phyloP scores from a whole-genome alignment of 2,113 vertebrate species.

The Tragelaphus buxtoni region DNA sequence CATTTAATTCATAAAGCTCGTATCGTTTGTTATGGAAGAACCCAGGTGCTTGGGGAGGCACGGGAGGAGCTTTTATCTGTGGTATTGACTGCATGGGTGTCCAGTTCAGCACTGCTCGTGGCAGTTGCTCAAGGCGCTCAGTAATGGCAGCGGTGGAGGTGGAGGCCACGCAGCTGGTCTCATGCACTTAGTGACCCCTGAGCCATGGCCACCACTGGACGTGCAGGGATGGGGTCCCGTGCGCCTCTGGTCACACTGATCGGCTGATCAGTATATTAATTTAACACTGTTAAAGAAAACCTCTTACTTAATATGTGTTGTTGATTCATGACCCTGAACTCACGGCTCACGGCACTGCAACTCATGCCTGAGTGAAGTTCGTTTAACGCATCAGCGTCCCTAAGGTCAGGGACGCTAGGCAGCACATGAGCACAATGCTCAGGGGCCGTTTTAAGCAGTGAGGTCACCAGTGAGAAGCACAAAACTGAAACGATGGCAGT shows the following conservation, averaged over 20 bases:
- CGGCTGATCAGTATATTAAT: not conserved
- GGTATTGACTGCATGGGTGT: not conserved
- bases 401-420: too few relatives aligned
- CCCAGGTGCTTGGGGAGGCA: not conserved
- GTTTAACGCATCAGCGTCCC: not conserved
- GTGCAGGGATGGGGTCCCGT: not conserved
- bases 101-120: not conserved
- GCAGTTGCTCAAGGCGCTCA: not conserved
- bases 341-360: accelerated
- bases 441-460: not conserved
- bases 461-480: not conserved
- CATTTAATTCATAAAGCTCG: not conserved
- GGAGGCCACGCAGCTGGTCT: not conserved
- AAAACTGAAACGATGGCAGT: not conserved
- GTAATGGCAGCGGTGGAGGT: not conserved
- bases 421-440: not conserved
- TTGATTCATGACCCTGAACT: not conserved
- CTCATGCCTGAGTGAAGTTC: not conserved
- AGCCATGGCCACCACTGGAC: not conserved
- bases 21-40: not conserved
- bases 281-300: not conserved
- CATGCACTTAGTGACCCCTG: not conserved
- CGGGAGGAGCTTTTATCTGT: not conserved
- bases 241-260: not conserved
- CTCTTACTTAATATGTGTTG: not conserved